Percentiles rank a stretch among this genome's conserved stretches.
Evolutionary conservation across 2,888 invertebrate genomes (phyloP).

Genomic region (Apotomis betuletana): DNA sequence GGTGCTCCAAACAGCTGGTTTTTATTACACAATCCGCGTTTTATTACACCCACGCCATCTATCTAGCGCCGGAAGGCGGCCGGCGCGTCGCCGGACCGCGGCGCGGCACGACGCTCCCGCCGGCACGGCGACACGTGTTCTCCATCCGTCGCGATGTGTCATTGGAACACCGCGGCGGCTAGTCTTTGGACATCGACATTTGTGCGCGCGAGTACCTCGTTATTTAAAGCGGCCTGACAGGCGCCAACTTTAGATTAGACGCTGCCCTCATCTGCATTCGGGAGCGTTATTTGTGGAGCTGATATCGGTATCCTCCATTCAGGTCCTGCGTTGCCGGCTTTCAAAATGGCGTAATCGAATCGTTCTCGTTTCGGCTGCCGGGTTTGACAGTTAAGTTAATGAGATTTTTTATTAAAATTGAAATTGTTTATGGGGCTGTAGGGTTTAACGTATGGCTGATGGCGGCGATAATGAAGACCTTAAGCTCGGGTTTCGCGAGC

Average conservation of each 20-base stretch:
- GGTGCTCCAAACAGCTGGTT: constrained; percentile 65
- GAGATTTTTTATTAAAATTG: constrained; percentile 55
- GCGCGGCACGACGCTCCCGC: constrained; percentile 3
- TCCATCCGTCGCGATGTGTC: constrained; percentile 61
- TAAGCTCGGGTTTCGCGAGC: constrained; percentile 67
- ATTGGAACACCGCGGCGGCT: constrained; percentile 52
- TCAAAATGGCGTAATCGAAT: constrained; percentile 41
- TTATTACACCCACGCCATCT: constrained; percentile 62
- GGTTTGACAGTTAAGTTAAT: constrained; percentile 53
- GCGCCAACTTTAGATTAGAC: constrained; percentile 75
- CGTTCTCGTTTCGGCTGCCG: constrained; percentile 43
- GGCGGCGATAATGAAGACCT: constrained; percentile 69
- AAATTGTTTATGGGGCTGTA: constrained; percentile 60
- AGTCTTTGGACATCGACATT: constrained; percentile 68
- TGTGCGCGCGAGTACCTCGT: constrained; percentile 57
- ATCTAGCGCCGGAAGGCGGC: constrained; percentile 56
- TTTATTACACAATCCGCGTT: constrained; percentile 68
- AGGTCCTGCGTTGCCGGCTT: constrained; percentile 52
- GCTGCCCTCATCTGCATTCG: constrained; percentile 75
- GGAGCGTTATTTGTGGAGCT: constrained; percentile 70
- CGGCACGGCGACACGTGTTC: constrained; percentile 10
- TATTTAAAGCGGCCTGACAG: constrained; percentile 72
- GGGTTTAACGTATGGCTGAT: constrained; percentile 61
- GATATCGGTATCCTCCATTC: constrained; percentile 68
- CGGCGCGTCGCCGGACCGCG: constrained; percentile 28